These are phyloP conservation scores for Neodiprion virginianus DNA, from an alignment of 1,140 invertebrate genomes.

Conservation along the genomic window DNA sequence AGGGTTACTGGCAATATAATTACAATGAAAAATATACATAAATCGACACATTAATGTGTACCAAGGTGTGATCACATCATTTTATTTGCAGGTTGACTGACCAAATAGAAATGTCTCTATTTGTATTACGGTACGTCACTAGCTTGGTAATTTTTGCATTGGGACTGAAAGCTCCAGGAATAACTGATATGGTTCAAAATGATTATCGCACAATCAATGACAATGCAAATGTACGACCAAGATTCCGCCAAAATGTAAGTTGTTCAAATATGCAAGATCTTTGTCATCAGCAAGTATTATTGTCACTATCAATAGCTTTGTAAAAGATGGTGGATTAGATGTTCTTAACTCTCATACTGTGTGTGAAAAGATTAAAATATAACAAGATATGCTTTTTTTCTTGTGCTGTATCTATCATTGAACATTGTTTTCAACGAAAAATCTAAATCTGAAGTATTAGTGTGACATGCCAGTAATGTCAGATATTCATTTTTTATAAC, in stretches of 20 bases:
- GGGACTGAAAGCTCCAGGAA: conserved; percentile 88
- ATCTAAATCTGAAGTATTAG: no score
- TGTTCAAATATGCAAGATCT: conserved; percentile 22
- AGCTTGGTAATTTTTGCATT: conserved; percentile 83
- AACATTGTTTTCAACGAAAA: no score
- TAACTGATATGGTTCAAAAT: conserved; percentile 63
- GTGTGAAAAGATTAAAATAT: no score
- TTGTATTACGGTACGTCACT: conserved; percentile 81
- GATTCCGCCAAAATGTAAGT: conserved; percentile 58
- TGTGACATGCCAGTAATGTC: no score
- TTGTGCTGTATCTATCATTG: no score
- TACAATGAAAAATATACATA: no score
- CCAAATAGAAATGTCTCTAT: conserved; percentile 85
- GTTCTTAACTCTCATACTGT: no score
- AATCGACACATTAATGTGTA: no score
- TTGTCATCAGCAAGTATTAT: conserved; percentile 12
- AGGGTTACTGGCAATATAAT: no score
- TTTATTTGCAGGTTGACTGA: conserved; percentile 74
- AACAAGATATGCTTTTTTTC: no score
- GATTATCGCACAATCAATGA: conserved; percentile 69
- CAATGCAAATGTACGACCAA: conserved; percentile 57
- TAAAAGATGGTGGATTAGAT: neutral
- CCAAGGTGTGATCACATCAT: conserved; percentile 16
- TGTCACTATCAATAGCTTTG: neutral
- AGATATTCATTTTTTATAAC: no score